Evolutionary conservation across 2,113 vertebrate species (phyloP).

Genomic region (Xyliphius kryptos): DNA sequence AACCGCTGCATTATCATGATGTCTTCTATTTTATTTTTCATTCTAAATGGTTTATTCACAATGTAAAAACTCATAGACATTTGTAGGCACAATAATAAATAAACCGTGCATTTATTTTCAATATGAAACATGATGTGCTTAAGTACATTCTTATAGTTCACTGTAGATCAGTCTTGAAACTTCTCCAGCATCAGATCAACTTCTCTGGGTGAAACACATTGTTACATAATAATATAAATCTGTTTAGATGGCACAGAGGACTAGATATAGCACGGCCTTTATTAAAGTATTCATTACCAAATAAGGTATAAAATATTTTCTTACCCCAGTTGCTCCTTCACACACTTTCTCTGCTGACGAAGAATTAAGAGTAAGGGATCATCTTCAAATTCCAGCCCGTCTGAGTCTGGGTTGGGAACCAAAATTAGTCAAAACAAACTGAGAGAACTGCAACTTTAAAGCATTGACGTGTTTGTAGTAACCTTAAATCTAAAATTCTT

Average conservation of each 20-base stretch:
- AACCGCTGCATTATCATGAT: slow-evolving; percentile 19
- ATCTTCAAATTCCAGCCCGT: slow-evolving; percentile 77
- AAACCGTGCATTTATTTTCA: slow-evolving; percentile 52
- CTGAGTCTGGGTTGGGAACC: slow-evolving; percentile 67
- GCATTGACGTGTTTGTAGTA: no score
- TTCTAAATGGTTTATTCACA: slow-evolving; percentile 33
- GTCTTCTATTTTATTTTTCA: slow-evolving; percentile 22
- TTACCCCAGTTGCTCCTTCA: slow-evolving; percentile 72
- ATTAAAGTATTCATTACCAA: no score
- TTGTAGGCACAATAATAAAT: slow-evolving; percentile 16
- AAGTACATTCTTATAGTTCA: slow-evolving; percentile 9
- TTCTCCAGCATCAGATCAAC: slow-evolving; percentile 53
- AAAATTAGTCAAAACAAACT: no score
- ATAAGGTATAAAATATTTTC: no score
- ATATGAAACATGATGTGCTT: slow-evolving; percentile 36
- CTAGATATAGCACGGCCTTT: no score
- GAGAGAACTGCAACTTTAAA: no score
- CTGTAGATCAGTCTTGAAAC: slow-evolving; percentile 37
- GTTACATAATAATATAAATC: no score
- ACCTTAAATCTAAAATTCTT: no score
- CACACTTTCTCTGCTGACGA: slow-evolving; percentile 66
- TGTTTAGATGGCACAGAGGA: no score
- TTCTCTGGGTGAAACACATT: slow-evolving; percentile 48
- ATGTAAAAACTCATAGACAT: slow-evolving; percentile 5
- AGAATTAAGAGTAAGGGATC: slow-evolving; percentile 76